A percentile compares a stretch with the other conserved stretches of the same genome.
Evolutionary conservation across 1,140 invertebrate species (phyloP).

Genomic region (Phthorimaea operculella): DNA sequence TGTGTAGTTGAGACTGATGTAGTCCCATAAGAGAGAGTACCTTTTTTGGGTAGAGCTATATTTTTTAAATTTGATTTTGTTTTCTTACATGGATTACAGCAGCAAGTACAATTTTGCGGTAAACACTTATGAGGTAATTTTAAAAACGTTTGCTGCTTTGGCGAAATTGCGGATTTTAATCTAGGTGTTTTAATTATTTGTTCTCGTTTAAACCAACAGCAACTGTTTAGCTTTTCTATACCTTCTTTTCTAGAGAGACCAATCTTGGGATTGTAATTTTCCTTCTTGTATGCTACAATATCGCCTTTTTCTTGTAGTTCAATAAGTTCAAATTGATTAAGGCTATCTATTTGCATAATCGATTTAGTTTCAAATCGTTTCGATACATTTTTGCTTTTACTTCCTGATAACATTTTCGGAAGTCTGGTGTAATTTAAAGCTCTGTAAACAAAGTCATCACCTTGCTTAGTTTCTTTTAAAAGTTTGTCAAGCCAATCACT

Average conservation of each 20-base stretch:
- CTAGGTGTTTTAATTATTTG: neutral
- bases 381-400: too few species aligned
- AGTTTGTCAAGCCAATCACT: neutral
- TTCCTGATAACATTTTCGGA: neutral
- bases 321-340: neutral
- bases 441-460: neutral
- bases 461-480: neutral
- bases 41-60: too few species aligned
- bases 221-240: conserved; percentile 1
- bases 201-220: conserved; percentile 20
- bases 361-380: too few species aligned
- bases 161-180: neutral
- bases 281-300: neutral
- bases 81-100: conserved; percentile 10
- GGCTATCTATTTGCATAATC: too few species aligned
- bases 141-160: conserved; percentile 7
- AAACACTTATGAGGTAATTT: conserved; percentile 18
- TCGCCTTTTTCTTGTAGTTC: neutral
- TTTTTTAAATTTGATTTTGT: too few species aligned
- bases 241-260: neutral
- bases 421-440: neutral
- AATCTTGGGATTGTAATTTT: neutral
- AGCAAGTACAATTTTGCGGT: conserved; percentile 18
- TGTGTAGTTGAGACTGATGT: too few species aligned
- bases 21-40: too few species aligned